These are phyloP conservation scores for Didymodactylos carnosus DNA, from an alignment of 2,888 invertebrate genomes.

Conservation along the genomic window DNA sequence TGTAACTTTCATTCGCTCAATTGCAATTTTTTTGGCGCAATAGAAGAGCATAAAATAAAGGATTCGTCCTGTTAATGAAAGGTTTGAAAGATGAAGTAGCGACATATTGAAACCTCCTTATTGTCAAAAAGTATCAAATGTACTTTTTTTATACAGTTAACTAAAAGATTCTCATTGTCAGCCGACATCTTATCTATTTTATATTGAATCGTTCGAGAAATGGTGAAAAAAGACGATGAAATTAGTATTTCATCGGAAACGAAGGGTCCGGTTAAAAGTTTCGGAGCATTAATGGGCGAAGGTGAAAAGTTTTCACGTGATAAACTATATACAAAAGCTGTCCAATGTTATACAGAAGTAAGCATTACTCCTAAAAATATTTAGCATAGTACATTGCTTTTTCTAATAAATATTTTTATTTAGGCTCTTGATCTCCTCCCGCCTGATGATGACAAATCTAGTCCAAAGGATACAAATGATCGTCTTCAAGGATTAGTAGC, in stretches of 20 bases:
- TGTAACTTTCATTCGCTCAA: too few species aligned
- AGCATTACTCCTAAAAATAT: not conserved
- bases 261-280: constrained; percentile 11
- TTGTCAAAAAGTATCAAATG: too few species aligned
- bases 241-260: constrained; percentile 9
- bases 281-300: constrained; percentile 18
- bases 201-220: too few species aligned
- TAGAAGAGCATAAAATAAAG: too few species aligned
- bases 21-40: too few species aligned
- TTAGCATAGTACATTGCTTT: not conserved
- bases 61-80: too few species aligned
- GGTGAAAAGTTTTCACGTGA: constrained; percentile 26
- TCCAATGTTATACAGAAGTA: constrained; percentile 25
- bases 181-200: too few species aligned
- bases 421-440: constrained; percentile 69
- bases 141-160: too few species aligned
- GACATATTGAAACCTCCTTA: too few species aligned
- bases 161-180: too few species aligned
- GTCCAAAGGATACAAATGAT: constrained; percentile 40
- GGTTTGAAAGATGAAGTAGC: too few species aligned
- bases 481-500: constrained; percentile 59
- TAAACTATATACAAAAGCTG: constrained; percentile 25
- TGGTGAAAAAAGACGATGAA: constrained; percentile 13
- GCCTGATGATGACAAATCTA: not conserved
- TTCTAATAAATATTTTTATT: constrained; percentile 18